These are phyloP conservation scores for Mohoua ochrocephala DNA, from an alignment of 2,113 vertebrate genomes.

Conservation along the genomic window DNA sequence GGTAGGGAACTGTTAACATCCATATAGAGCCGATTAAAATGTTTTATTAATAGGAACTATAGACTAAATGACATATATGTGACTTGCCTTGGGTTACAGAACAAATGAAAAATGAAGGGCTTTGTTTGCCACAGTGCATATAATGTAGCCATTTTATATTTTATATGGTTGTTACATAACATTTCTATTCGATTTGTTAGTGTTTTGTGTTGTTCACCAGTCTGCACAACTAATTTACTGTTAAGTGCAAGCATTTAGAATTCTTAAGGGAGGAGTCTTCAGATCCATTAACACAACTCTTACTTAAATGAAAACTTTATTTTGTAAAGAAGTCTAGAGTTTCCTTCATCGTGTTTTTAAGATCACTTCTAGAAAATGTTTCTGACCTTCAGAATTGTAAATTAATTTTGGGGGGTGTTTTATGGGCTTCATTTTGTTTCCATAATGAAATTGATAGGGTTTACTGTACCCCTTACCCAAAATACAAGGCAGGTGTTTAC, in stretches of 20 bases:
- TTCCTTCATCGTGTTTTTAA: background rate
- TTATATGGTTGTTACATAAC: background rate
- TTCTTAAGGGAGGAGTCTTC: background rate
- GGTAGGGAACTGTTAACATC: background rate
- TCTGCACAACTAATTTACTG: background rate
- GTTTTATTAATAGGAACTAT: background rate
- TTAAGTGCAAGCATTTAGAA: background rate
- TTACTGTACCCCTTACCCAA: background rate
- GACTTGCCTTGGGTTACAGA: background rate
- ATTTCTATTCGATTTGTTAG: background rate
- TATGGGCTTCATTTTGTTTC: background rate
- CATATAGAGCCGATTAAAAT: background rate
- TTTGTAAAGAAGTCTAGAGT: background rate
- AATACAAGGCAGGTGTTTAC: background rate
- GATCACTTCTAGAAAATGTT: background rate
- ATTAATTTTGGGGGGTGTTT: background rate
- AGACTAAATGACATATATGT: background rate
- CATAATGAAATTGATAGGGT: background rate
- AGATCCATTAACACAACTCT: background rate
- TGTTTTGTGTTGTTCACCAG: background rate
- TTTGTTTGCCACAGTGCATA: background rate
- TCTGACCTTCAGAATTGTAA: background rate
- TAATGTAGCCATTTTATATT: background rate
- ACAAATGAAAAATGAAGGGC: background rate
- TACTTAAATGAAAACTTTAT: background rate